Base-by-base conservation (phyloP, 1,140 invertebrate genomes). In the Scaptomyza graminum region DNA sequence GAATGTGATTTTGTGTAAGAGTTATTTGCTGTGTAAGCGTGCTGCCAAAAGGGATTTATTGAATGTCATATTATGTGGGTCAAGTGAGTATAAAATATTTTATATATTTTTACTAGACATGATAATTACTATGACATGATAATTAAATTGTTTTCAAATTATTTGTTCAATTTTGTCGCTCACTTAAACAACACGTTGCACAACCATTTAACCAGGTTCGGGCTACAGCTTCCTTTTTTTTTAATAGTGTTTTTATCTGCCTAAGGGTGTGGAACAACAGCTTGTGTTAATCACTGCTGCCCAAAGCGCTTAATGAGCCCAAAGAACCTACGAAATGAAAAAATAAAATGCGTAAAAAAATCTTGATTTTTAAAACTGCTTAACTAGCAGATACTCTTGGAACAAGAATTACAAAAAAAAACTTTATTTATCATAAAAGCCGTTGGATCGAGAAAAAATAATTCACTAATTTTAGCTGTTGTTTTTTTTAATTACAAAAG, bases 271-370 rank as follows among this genome's bases (percentile, higher is more conserved):
- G 80, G 73, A 80, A 68, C 81, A 84, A 73, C 81, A 84, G 81
- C 81, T 84, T 84, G 81, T 84, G 81, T 84, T 84, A 85, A 84
- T 85, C 68, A 77, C 81, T 43, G 41, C 9, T 52, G 62, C 81
- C 76, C 75, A 85, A 87, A 85, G 82, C 54, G 62, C 74, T 85
- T 85, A 85, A 85, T 85, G 81, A 87, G 82, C 77, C 75, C 66
- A 69, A 62, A 34, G 72, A 76, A 65, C 65, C 65, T 65, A 50
- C 37, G 31, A 46, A 68, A 16, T 22, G 44, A 64, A 59, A 65
- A 6, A 46, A 46, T 60, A 64, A 72, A 41, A 55, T n/a, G 11
- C 37, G n/a, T 12, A 55, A 60, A 62, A 41, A 9, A 37, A 5
- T 0, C n/a, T 3, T 3, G 1, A 22, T 22, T 28, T 8, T 5